A percentile compares a stretch with the other conserved stretches of the same genome.
Conservation (phyloP, 2,113 vertebrate genomes). For the Pseudopipra pipra region DNA sequence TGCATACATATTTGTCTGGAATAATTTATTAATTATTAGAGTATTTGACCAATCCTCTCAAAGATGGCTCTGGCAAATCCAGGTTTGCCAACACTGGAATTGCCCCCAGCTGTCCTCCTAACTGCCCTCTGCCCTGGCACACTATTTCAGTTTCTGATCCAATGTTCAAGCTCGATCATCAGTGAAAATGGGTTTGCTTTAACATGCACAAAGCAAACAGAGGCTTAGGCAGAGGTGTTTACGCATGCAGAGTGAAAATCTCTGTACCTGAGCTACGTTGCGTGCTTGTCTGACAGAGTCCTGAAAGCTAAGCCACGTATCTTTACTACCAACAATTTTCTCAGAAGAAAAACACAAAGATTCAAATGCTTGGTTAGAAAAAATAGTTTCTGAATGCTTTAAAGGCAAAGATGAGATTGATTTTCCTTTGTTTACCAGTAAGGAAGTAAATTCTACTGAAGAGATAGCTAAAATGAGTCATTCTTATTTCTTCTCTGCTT, state of each 20-base stretch:
- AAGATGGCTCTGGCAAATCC: neutral
- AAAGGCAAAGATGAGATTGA: conserved; percentile 1
- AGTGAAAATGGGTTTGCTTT: neutral
- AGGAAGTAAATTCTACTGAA: neutral
- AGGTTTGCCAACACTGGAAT: neutral
- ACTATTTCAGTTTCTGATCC: neutral
- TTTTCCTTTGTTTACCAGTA: conserved; percentile 31
- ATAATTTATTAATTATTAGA: neutral
- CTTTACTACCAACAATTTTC: neutral
- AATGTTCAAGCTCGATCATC: neutral
- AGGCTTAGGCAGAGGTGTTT: neutral
- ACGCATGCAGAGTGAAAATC: neutral
- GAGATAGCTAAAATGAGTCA: neutral
- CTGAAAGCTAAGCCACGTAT: neutral
- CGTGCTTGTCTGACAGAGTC: neutral
- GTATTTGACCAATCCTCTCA: neutral
- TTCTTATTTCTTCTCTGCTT: neutral
- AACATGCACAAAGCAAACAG: neutral
- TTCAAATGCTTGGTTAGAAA: neutral
- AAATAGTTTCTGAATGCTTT: neutral
- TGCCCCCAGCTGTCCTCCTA: neutral
- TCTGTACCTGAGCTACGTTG: neutral
- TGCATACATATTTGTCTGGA: neutral
- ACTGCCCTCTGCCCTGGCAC: neutral
- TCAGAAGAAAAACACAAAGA: neutral